Percentiles rank a stretch among this genome's conserved stretches.
These are phyloP conservation scores for Uloborus diversus DNA, from an alignment of 1,140 invertebrate species.

Conservation along the genomic window DNA sequence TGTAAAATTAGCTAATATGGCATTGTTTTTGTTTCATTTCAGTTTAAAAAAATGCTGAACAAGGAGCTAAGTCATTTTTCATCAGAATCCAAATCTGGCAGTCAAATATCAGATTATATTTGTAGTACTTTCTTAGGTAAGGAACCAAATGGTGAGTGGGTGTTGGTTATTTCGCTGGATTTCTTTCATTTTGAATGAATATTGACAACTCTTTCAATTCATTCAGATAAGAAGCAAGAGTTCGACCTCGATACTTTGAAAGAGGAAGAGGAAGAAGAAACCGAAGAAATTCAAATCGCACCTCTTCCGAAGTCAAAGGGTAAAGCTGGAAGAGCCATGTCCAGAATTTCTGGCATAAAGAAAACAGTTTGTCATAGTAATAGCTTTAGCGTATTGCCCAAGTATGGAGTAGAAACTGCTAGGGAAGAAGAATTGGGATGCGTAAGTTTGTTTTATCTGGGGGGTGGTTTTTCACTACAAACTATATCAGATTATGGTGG, in stretches of 20 bases:
- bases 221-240: conserved; percentile 93
- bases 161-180: neutral
- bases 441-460: conserved; percentile 16
- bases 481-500: too few relatives aligned
- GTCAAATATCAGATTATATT: conserved; percentile 99
- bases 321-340: conserved; percentile 72
- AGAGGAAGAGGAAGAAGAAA: conserved; percentile 44
- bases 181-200: neutral
- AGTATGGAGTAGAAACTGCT: conserved; percentile 90
- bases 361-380: conserved; percentile 82
- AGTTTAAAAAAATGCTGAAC: conserved; percentile 99
- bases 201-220: neutral
- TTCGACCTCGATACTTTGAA: conserved; percentile 74
- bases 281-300: neutral
- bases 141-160: conserved; percentile 60
- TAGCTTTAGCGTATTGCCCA: conserved; percentile 88
- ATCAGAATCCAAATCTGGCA: conserved; percentile 97
- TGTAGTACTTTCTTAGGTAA: conserved; percentile 95
- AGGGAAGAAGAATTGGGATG: conserved; percentile 86
- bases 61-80: conserved; percentile 99
- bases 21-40: too few relatives aligned
- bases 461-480: neutral
- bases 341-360: conserved; percentile 90
- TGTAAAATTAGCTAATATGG: too few relatives aligned
- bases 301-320: conserved; percentile 39